Evolutionary conservation across 2,113 vertebrate genomes (phyloP).

Genomic region (Hyla sarda): DNA sequence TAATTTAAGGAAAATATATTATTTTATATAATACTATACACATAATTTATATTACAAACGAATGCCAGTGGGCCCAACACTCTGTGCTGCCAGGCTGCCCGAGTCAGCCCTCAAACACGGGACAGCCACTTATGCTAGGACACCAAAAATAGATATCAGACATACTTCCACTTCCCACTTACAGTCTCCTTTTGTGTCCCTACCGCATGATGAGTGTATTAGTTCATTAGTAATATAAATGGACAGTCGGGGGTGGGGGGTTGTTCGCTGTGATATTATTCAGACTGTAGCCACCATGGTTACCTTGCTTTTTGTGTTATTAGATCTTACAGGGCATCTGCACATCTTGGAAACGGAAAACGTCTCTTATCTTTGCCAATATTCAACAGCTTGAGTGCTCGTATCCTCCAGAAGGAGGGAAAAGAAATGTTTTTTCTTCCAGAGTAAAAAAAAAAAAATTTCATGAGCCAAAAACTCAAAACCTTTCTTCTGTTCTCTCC

Average conservation of each 20-base stretch:
- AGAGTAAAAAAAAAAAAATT: conserved; percentile 17
- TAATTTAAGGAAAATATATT: too few species aligned
- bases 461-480: conserved; percentile 24
- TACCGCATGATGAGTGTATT: background rate
- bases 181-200: background rate
- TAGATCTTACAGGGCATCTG: conserved; percentile 57
- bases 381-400: conserved; percentile 51
- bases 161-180: too few species aligned
- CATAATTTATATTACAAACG: too few species aligned
- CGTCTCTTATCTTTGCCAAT: conserved; percentile 52
- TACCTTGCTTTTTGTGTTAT: conserved; percentile 45
- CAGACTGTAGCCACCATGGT: conserved; percentile 48
- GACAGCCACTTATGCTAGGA: too few species aligned
- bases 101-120: too few species aligned
- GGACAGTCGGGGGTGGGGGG: background rate
- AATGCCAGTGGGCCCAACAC: too few species aligned
- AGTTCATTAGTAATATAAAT: background rate
- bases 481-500: conserved; percentile 1
- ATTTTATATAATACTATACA: too few species aligned
- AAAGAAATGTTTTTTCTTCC: conserved; percentile 13
- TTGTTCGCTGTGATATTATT: background rate
- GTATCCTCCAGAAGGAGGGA: conserved; percentile 52
- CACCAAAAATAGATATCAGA: too few species aligned
- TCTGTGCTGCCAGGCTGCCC: too few species aligned
- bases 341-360: conserved; percentile 50